Base-by-base conservation (phyloP, 2,113 vertebrate species). In the Willisornis vidua region DNA sequence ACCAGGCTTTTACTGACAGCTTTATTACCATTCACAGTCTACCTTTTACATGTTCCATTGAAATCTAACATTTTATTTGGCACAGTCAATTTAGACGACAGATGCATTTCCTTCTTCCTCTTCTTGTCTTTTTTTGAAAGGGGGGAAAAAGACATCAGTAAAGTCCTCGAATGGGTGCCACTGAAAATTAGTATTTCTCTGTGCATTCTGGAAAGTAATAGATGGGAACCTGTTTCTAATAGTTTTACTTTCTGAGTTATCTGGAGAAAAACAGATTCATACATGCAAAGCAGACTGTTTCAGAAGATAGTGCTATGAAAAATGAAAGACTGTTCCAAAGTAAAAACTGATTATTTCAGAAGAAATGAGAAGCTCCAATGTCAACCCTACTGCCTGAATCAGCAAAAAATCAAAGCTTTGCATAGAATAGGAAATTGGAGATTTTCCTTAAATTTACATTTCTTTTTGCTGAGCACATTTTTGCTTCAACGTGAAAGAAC, bases 381-480 rank as follows among this genome's bases (percentile, higher is more conserved):
- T 98, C 98, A 98, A 97, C 95, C 93, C 89, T 97, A 95, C 88
- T 97, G 97, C 96, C 97, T 98, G 98, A 98, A 97, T 98, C 98
- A 98, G 98, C 98, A 98, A 97, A 98, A 94, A 97, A 97, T 97
- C 96, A 97, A 97, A 97, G 96, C 97, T 96, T 96, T 97, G 94
- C 96, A 97, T 58, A 98, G 97, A 98, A 98, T 97, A 95, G 97
- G 96, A 98, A 98, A 98, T 90, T 96, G 95, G 96, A 98, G 97
- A 97, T 97, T 98, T 98, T 97, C 96, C 97, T 96, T 97, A 97
- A 97, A 98, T 98, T 98, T 98, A 98, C 98, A 98, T 98, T 98
- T 97, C 98, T 97, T 98, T 98, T 95, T 98, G 96, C 97, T 97
- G 97, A 97, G 97, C 97, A 97, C 95, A 97, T 97, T 98, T 98